phyloP scores from a whole-genome alignment of 2,888 invertebrate species.

The Miltochrista miniata region DNA sequence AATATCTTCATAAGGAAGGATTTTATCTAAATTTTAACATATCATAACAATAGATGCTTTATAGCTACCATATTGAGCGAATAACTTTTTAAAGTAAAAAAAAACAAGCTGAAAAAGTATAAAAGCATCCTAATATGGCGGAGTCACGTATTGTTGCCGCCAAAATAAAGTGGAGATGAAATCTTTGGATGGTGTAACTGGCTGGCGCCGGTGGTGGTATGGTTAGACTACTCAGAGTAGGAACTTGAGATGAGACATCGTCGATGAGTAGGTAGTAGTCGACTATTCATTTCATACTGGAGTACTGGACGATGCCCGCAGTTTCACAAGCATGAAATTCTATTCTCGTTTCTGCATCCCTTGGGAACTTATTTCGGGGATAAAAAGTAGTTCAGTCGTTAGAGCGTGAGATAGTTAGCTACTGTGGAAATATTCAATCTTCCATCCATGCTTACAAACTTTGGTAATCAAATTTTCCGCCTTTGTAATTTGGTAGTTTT shows the following conservation, averaged over 20 bases:
- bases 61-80: constrained; percentile 49
- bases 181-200: constrained; percentile 69
- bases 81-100: constrained; percentile 57
- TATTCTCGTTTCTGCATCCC: too few relatives aligned
- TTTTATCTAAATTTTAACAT: constrained; percentile 25
- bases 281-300: too few relatives aligned
- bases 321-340: too few relatives aligned
- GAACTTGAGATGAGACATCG: constrained; percentile 20
- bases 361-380: too few relatives aligned
- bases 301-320: too few relatives aligned
- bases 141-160: constrained; percentile 73
- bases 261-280: too few relatives aligned
- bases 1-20: constrained; percentile 1
- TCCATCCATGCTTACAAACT: too few relatives aligned
- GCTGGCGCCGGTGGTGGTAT: constrained; percentile 63
- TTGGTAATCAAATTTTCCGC: too few relatives aligned
- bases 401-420: too few relatives aligned
- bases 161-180: constrained; percentile 74
- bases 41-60: constrained; percentile 60
- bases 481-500: too few relatives aligned
- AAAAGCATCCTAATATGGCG: constrained; percentile 60
- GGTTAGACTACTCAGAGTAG: constrained; percentile 15
- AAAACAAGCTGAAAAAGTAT: constrained; percentile 42
- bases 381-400: too few relatives aligned
- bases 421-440: too few relatives aligned